Conservation (phyloP, 1,140 invertebrate genomes). For the Brachionus rubens region DNA sequence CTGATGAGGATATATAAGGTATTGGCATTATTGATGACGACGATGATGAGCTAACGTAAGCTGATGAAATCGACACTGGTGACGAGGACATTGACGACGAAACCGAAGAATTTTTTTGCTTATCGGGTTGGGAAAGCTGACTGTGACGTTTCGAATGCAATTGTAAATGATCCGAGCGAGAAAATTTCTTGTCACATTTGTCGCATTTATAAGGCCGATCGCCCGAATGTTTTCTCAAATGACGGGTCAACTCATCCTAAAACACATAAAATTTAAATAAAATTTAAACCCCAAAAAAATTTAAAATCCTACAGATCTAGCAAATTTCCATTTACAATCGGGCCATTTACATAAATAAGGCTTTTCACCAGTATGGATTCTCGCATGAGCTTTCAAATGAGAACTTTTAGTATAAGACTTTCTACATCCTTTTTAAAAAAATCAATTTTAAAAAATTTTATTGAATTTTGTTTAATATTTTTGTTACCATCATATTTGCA, state of each 20-base stretch:
- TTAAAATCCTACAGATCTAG: slow-evolving; percentile 65
- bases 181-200: slow-evolving; percentile 87
- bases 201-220: slow-evolving; percentile 95
- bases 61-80: background rate
- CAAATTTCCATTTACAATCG: slow-evolving; percentile 80
- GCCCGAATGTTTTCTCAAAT: slow-evolving; percentile 84
- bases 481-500: slow-evolving; percentile 42
- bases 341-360: slow-evolving; percentile 79
- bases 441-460: background rate
- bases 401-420: slow-evolving; percentile 74
- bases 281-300: background rate
- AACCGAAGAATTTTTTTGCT: slow-evolving; percentile 7
- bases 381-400: slow-evolving; percentile 69
- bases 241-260: slow-evolving; percentile 51
- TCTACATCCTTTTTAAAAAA: slow-evolving; percentile 62
- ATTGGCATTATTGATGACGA: slow-evolving; percentile 1
- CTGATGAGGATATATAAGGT: background rate
- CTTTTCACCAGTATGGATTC: slow-evolving; percentile 65
- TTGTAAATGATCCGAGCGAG: slow-evolving; percentile 83
- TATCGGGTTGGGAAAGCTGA: background rate
- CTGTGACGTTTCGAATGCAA: slow-evolving; percentile 21
- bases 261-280: background rate
- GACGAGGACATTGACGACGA: slow-evolving; percentile 26
- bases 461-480: background rate
- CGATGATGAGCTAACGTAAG: background rate